Percentiles rank a stretch among this genome's conserved stretches.
These are phyloP conservation scores for Chymomyza amoena DNA, from an alignment of 2,888 invertebrate genomes.

Conservation along the genomic window DNA sequence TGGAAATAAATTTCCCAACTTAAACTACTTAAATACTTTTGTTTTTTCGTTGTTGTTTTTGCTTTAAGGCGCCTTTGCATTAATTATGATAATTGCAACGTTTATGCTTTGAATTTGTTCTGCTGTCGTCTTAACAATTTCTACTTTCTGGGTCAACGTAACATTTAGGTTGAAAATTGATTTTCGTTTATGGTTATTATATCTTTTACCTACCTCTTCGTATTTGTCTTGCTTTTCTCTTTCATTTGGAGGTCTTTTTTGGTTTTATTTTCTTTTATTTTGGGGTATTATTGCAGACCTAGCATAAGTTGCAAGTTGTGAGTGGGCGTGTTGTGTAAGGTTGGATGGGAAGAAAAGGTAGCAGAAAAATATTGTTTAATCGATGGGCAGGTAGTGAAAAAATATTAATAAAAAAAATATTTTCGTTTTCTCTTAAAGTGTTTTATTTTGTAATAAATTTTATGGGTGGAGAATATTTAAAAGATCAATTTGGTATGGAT, in stretches of 20 bases:
- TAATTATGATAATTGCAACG: slow-evolving; percentile 68
- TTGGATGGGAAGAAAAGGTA: slow-evolving; percentile 30
- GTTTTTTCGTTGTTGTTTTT: slow-evolving; percentile 11
- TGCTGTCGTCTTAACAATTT: not conserved
- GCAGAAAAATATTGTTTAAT: slow-evolving; percentile 49
- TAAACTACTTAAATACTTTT: not conserved
- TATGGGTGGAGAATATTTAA: not conserved
- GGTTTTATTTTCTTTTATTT: not conserved
- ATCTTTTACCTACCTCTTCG: not conserved
- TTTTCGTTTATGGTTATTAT: slow-evolving; percentile 63
- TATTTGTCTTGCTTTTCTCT: not conserved
- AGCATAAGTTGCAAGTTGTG: slow-evolving; percentile 19
- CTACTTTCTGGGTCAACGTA: slow-evolving; percentile 62
- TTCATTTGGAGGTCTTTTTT: not conserved
- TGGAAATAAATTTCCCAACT: not conserved
- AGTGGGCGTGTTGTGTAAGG: slow-evolving; percentile 19
- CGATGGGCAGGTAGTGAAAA: slow-evolving; percentile 42
- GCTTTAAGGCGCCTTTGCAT: slow-evolving; percentile 56
- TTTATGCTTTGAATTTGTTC: slow-evolving; percentile 51
- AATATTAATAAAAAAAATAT: slow-evolving; percentile 41
- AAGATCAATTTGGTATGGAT: not conserved
- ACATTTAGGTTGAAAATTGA: slow-evolving; percentile 69
- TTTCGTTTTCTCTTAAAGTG: slow-evolving; percentile 37
- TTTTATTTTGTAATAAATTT: not conserved
- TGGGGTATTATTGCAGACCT: not conserved